These are phyloP conservation scores for Triplophysa siluroides DNA, from an alignment of 2,113 vertebrate species.

Conservation along the genomic window DNA sequence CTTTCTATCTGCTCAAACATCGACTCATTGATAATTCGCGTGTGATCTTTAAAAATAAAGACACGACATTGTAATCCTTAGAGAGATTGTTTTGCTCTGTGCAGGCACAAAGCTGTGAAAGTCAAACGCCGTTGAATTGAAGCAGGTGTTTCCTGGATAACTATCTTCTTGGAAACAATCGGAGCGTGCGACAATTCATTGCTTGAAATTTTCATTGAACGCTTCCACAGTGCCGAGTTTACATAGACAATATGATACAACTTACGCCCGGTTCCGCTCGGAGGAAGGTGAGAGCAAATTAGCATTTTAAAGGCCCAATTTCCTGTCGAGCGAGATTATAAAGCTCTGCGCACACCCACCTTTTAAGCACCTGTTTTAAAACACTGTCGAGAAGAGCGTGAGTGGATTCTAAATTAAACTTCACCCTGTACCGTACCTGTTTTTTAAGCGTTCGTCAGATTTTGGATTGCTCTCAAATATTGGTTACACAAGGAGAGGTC, in stretches of 20 bases:
- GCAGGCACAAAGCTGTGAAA: neutral
- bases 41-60: slow-evolving; percentile 35
- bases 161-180: neutral
- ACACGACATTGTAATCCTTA: slow-evolving; percentile 7
- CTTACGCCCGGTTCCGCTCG: slow-evolving; percentile 1
- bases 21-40: too few relatives aligned
- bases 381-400: neutral
- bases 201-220: neutral
- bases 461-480: slow-evolving; percentile 5
- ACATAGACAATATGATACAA: neutral
- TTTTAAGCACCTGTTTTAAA: slow-evolving; percentile 25
- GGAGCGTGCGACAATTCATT: slow-evolving; percentile 4
- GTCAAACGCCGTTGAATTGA: neutral
- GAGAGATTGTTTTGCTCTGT: neutral
- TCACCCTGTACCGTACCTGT: neutral
- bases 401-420: slow-evolving; percentile 4
- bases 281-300: neutral
- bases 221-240: neutral
- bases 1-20: too few relatives aligned
- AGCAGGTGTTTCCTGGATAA: neutral
- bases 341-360: slow-evolving; percentile 11
- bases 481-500: neutral
- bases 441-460: neutral
- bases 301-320: slow-evolving; percentile 19
- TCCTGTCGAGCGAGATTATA: slow-evolving; percentile 21